These are phyloP conservation scores for Drosophila watanabei DNA, from an alignment of 1,140 invertebrate species.

Conservation along the genomic window DNA sequence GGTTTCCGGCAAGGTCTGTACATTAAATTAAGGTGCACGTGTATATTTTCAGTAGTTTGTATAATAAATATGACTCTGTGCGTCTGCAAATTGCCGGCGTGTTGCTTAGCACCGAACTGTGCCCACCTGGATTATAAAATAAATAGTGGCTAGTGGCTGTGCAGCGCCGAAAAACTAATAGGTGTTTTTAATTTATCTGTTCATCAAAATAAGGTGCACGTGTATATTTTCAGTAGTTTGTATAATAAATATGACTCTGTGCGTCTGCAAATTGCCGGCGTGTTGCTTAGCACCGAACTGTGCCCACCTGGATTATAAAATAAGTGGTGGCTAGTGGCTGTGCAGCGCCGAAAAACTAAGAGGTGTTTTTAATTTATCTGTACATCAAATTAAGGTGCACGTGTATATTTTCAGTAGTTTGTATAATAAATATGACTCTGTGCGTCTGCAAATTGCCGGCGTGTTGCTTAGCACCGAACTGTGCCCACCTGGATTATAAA, in stretches of 20 bases:
- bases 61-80: not conserved
- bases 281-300: no score
- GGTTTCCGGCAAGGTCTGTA: constrained; percentile 41
- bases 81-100: not conserved
- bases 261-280: no score
- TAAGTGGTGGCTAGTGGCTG: no score
- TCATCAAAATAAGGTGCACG: no score
- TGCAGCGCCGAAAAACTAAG: no score
- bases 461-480: no score
- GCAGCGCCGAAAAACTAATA: constrained; percentile 2
- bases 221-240: no score
- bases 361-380: no score
- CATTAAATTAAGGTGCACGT: constrained; percentile 16
- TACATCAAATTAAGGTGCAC: constrained; percentile 13
- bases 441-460: not conserved
- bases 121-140: not conserved
- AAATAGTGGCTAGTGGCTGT: not conserved
- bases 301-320: no score
- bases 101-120: no score
- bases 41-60: constrained; percentile 11
- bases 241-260: no score
- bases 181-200: constrained; percentile 8
- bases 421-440: not conserved
- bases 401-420: constrained; percentile 17
- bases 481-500: not conserved